Evolutionary conservation across 2,888 invertebrate genomes (phyloP).

Genomic region (Spisula solida): DNA sequence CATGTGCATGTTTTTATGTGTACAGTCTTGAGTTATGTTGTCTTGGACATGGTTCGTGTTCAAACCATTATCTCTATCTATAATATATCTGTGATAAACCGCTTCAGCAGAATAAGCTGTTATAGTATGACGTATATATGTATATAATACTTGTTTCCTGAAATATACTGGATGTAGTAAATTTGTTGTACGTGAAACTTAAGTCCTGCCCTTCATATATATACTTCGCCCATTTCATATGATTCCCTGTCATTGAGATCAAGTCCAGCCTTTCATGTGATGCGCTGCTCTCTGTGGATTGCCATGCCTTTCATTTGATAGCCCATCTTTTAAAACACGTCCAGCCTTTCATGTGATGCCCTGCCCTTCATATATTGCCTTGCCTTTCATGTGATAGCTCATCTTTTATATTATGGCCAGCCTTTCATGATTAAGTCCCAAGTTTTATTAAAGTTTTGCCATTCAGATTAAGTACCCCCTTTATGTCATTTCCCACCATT

Average conservation of each 20-base stretch:
- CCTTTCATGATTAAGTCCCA: no score
- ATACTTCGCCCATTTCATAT: not conserved
- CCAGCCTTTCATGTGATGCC: no score
- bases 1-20: not conserved
- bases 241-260: not conserved
- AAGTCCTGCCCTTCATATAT: not conserved
- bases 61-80: not conserved
- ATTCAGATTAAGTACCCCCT: no score
- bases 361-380: no score
- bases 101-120: not conserved
- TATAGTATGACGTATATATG: not conserved
- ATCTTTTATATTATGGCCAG: no score
- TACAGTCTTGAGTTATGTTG: not conserved
- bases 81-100: conserved; percentile 8
- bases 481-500: no score
- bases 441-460: no score
- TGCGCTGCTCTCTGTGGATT: no score
- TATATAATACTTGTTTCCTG: not conserved
- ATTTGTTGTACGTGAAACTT: not conserved
- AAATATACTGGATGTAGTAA: not conserved
- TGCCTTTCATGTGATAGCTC: no score
- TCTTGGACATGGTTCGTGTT: not conserved
- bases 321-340: no score
- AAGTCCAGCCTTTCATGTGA: no score
- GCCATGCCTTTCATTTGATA: no score